Evolutionary conservation across 2,888 invertebrate species (phyloP), one percentile per base, ranked within the genome.

Genomic region (Diaperis boleti): DNA sequence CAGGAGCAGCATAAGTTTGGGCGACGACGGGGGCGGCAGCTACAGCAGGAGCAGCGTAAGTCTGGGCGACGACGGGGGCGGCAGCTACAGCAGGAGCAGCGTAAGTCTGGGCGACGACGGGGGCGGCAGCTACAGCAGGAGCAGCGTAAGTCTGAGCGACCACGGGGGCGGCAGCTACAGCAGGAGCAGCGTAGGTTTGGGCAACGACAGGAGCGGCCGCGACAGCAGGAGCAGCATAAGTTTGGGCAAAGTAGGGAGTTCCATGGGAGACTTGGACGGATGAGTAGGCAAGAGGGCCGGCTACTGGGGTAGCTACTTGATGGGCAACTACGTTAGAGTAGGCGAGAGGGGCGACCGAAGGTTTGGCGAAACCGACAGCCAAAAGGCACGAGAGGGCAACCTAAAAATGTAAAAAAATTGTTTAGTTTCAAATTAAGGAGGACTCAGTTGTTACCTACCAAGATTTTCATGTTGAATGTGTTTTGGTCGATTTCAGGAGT

Each of bases 371-470:
- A 59, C 75, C 76, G 47, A 75, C 75, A 57, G 81, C 81, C 73
- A 79, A 69, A 76, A 85, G 79, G 82, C 85, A 83, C 79, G 83
- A 82, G 81, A 86, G 82, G 75, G 85, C 84, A 82, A 85, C 85
- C 86, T 86, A 82, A 44, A 78, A 79, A 11, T 20, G 52, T 13
- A 49, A 26, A 42, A 31, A 56, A 17, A 26, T 8, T 26, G 6
- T 8, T 6, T n/a, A 26, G 8, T 3, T 26, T 5, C 3, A 26
- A 20, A 18, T 11, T 10, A 44, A 3, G 11, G 13, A 26, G 13
- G 14, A 26, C n/a, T n/a, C n/a, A 11, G 3, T 17, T 17, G 10
- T 6, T 7, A 72, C 77, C 73, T 69, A 78, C 78, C 76, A 77
- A 72, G 71, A 76, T 70, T 70, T 78, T 76, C 78, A 78, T 78